These are phyloP conservation scores for Homarus americanus DNA, from an alignment of 1,140 invertebrate genomes.

Conservation along the genomic window DNA sequence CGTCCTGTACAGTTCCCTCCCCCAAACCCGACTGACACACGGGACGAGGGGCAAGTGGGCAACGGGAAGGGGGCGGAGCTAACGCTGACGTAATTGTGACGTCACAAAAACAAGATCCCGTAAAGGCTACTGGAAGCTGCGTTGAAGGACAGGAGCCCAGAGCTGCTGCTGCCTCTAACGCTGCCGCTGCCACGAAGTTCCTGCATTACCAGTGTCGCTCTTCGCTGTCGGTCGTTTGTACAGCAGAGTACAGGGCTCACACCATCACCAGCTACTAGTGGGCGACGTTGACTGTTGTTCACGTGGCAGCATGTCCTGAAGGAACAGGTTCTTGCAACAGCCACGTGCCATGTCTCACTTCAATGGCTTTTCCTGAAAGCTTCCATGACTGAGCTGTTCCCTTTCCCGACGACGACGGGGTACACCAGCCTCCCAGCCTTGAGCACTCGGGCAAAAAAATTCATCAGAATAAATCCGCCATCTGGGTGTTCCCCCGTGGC, in stretches of 20 bases:
- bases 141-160: slow-evolving; percentile 6
- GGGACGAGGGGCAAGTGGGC: not conserved
- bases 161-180: not conserved
- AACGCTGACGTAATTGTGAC: slow-evolving; percentile 14
- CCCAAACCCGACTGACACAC: not conserved
- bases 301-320: not conserved
- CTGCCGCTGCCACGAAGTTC: slow-evolving; percentile 4
- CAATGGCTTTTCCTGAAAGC: slow-evolving; percentile 10
- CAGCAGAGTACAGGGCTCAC: not conserved
- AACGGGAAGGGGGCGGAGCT: not conserved
- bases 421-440: not conserved
- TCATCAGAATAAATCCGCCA: not conserved
- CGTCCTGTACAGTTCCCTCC: not conserved
- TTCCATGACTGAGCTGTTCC: not conserved
- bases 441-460: not conserved
- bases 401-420: not conserved
- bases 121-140: slow-evolving; percentile 11
- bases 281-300: not conserved
- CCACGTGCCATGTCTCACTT: not conserved
- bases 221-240: not conserved
- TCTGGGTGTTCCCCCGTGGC: not conserved
- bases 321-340: not conserved
- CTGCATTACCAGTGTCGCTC: not conserved
- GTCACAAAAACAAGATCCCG: slow-evolving; percentile 14
- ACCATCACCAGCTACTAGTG: not conserved